These are phyloP conservation scores for Drosophila baimaii DNA, from an alignment of 1,140 invertebrate species.

Conservation along the genomic window DNA sequence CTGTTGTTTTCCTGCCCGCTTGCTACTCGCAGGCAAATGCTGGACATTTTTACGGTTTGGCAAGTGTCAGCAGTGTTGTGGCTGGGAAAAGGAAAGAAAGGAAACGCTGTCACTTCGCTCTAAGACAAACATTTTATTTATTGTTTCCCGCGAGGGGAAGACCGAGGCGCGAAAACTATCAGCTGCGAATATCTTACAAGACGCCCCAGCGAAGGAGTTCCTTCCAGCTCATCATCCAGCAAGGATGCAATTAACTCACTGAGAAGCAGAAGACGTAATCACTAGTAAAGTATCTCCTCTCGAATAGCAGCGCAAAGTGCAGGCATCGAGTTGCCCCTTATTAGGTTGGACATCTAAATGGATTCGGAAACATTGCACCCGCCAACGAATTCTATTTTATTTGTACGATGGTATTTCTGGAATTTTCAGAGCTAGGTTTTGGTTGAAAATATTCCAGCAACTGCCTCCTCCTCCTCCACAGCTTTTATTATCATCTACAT, in stretches of 20 bases:
- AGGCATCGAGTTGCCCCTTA: constrained; percentile 41
- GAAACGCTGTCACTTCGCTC: constrained; percentile 56
- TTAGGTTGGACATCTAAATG: constrained; percentile 67
- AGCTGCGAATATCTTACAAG: constrained; percentile 14
- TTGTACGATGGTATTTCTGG: constrained; percentile 28
- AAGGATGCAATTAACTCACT: constrained; percentile 39
- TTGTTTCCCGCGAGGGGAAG: constrained; percentile 45
- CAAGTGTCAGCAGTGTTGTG: constrained; percentile 67
- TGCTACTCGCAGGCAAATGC: constrained; percentile 62
- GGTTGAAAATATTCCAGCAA: constrained; percentile 22
- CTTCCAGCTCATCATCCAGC: background rate
- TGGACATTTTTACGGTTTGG: constrained; percentile 80
- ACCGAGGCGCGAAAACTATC: constrained; percentile 55
- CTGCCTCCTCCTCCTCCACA: background rate
- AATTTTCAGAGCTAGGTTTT: constrained; percentile 18
- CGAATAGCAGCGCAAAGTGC: constrained; percentile 2
- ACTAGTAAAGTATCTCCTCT: constrained; percentile 1
- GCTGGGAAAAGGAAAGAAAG: constrained; percentile 16
- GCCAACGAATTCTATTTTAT: constrained; percentile 54
- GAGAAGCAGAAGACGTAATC: background rate
- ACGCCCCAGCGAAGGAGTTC: background rate
- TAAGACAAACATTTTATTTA: constrained; percentile 72
- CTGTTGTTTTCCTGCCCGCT: constrained; percentile 41
- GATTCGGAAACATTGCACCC: constrained; percentile 47
- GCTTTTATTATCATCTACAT: constrained; percentile 32